These are phyloP conservation scores for Andrena bicolor DNA, from an alignment of 2,888 invertebrate genomes.

Conservation along the genomic window DNA sequence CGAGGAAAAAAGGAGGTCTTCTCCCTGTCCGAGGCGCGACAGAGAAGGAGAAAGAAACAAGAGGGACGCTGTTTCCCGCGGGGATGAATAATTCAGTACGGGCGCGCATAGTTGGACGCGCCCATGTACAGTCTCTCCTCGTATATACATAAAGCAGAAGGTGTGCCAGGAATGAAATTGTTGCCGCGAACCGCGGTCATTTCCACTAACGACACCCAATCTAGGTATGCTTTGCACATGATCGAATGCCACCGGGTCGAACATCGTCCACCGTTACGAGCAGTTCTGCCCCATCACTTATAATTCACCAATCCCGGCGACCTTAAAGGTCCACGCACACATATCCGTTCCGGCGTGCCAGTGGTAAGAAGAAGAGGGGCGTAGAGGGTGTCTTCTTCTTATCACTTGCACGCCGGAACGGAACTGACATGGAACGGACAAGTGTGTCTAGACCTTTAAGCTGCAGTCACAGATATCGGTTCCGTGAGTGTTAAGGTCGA, in stretches of 20 bases:
- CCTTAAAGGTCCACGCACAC: no score
- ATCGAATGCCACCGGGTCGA: constrained; percentile 11
- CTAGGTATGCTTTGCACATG: constrained; percentile 22
- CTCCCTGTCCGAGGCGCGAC: constrained; percentile 1
- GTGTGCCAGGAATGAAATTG: constrained; percentile 81
- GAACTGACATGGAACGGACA: no score
- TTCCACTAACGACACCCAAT: constrained; percentile 50
- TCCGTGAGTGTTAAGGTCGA: no score
- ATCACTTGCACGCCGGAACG: no score
- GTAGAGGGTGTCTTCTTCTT: no score
- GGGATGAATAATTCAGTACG: constrained; percentile 82
- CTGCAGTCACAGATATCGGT: no score
- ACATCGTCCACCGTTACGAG: background rate
- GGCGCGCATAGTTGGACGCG: constrained; percentile 81
- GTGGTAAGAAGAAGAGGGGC: no score
- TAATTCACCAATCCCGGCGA: no score
- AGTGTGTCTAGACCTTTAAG: no score
- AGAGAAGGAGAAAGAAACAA: constrained; percentile 52
- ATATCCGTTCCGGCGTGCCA: no score
- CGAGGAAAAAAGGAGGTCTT: constrained; percentile 16
- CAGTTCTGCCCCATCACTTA: no score
- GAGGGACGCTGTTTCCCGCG: constrained; percentile 71
- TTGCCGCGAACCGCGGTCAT: constrained; percentile 61
- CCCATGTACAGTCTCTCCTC: constrained; percentile 76
- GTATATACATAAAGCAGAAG: constrained; percentile 68